A percentile compares a stretch with the other conserved stretches of the same genome.
Conservation (phyloP, 2,113 vertebrate species). For the Arenaria interpres region DNA sequence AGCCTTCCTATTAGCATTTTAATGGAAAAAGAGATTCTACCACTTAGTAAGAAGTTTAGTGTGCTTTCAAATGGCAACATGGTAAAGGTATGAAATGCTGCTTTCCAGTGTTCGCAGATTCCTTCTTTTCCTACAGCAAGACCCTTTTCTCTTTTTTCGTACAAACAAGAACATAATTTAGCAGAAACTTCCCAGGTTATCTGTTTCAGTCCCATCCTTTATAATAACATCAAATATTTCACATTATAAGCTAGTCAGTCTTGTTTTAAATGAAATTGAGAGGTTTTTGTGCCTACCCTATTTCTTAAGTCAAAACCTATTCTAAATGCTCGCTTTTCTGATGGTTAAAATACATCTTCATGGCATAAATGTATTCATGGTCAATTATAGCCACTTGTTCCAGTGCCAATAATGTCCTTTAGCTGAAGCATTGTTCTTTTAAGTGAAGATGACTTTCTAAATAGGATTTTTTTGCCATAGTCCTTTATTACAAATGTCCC, state of each 20-base stretch:
- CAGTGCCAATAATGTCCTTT: background rate
- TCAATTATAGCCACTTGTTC: conserved; percentile 1
- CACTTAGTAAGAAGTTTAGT: conserved; percentile 54
- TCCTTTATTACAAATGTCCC: background rate
- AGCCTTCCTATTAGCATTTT: conserved; percentile 75
- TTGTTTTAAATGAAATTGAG: background rate
- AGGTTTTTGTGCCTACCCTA: background rate
- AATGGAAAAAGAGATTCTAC: conserved; percentile 56
- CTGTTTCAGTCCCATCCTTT: background rate
- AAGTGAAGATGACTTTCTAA: background rate
- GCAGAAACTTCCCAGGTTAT: background rate
- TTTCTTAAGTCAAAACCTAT: background rate
- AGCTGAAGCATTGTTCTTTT: background rate
- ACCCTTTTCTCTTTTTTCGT: background rate
- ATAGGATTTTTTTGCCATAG: background rate
- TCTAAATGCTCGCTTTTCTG: background rate
- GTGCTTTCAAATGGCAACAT: conserved; percentile 57
- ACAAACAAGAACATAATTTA: background rate
- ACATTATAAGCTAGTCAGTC: background rate
- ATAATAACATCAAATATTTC: background rate
- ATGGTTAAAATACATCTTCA: background rate
- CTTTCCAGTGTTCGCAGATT: conserved; percentile 43
- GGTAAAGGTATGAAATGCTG: conserved; percentile 45
- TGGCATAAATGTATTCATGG: background rate
- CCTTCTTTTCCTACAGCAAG: conserved; percentile 16